These are phyloP conservation scores for Pyrocoelia pectoralis DNA, from an alignment of 2,888 invertebrate species.

Conservation along the genomic window DNA sequence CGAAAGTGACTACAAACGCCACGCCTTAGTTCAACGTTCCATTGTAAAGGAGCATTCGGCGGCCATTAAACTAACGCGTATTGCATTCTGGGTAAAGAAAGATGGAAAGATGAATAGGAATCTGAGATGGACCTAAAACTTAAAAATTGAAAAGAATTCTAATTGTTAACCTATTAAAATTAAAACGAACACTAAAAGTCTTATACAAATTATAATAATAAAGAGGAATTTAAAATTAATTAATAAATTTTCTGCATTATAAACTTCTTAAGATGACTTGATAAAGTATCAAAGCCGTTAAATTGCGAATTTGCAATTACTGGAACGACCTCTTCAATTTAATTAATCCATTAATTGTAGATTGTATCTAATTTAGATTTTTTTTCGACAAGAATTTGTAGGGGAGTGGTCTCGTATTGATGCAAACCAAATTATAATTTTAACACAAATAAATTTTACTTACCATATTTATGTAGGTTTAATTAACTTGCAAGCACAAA, in stretches of 20 bases:
- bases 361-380: slow-evolving; percentile 34
- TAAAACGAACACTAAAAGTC: background rate
- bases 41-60: slow-evolving; percentile 51
- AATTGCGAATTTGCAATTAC: slow-evolving; percentile 32
- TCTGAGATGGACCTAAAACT: slow-evolving; percentile 25
- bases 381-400: slow-evolving; percentile 31
- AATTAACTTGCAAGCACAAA: slow-evolving; percentile 2
- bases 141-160: slow-evolving; percentile 2
- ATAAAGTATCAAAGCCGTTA: slow-evolving; percentile 23
- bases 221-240: background rate
- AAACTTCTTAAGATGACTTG: slow-evolving; percentile 17
- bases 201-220: background rate
- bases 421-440: background rate
- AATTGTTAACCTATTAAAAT: background rate
- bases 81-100: slow-evolving; percentile 37
- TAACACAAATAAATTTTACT: background rate
- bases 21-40: slow-evolving; percentile 53
- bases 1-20: slow-evolving; percentile 48
- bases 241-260: slow-evolving; percentile 5
- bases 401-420: slow-evolving; percentile 23
- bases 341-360: slow-evolving; percentile 34
- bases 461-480: background rate
- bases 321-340: slow-evolving; percentile 27
- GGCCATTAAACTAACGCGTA: slow-evolving; percentile 37
- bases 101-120: slow-evolving; percentile 28